Evolutionary conservation across 2,888 invertebrate genomes (phyloP).

Genomic region (Dichetophora obliterata): DNA sequence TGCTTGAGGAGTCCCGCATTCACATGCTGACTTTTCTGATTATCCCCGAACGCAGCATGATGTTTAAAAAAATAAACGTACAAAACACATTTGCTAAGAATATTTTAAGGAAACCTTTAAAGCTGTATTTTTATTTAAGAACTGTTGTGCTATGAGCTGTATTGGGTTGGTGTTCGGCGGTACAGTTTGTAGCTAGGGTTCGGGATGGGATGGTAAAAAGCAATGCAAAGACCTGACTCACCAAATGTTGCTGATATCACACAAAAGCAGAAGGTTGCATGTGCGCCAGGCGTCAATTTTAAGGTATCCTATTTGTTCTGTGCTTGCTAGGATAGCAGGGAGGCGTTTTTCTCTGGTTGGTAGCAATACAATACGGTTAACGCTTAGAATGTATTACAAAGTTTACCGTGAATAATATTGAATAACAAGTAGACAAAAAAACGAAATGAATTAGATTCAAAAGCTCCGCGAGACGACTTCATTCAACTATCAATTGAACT

Average conservation of each 20-base stretch:
- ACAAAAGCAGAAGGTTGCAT: neutral
- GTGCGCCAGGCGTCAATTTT: conserved; percentile 12
- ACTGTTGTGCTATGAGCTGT: too few species aligned
- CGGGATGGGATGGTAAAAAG: neutral
- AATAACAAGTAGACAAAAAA: neutral
- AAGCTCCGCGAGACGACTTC: too few species aligned
- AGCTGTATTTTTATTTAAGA: neutral
- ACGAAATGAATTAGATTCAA: too few species aligned
- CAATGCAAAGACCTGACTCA: conserved; percentile 9
- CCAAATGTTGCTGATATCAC: neutral
- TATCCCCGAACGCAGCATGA: conserved; percentile 21
- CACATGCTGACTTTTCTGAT: conserved; percentile 14
- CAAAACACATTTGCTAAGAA: neutral
- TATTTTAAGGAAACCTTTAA: neutral
- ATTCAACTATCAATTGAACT: too few species aligned
- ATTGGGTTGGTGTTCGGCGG: too few species aligned
- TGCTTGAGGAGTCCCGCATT: neutral
- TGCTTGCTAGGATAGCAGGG: neutral
- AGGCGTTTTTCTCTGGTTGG: neutral
- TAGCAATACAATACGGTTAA: neutral
- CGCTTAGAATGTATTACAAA: conserved; percentile 9
- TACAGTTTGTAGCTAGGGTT: too few species aligned
- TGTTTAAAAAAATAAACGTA: neutral
- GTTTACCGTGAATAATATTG: neutral
- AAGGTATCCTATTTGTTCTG: neutral